Evolutionary conservation across 37 sponge, comb jelly and placozoan genomes (phyloP).

Genomic region (Chondrilla cf. caribensis): DNA sequence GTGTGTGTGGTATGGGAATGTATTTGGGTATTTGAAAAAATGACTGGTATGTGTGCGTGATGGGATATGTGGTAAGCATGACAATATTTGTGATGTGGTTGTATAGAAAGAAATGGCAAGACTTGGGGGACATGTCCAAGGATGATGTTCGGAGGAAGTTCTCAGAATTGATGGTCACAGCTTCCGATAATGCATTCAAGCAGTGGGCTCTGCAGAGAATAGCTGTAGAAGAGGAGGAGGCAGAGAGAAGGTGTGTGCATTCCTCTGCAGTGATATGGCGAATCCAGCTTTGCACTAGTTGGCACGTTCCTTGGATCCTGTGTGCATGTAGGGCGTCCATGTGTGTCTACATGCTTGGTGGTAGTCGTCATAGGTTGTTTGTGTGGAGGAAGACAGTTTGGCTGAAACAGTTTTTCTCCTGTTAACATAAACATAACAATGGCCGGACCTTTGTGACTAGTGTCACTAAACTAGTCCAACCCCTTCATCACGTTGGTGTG

Average conservation of each 20-base stretch:
- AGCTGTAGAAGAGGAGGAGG: not conserved
- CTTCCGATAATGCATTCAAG: not conserved
- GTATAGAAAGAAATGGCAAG: constrained; percentile 82
- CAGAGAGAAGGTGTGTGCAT: constrained; percentile 9
- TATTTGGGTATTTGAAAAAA: not conserved
- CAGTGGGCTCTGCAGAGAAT: not conserved
- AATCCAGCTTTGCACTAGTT: no score
- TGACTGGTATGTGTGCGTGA: not conserved
- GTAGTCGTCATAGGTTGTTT: no score
- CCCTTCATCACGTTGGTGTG: no score
- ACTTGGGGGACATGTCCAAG: constrained; percentile 57
- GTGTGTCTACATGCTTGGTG: no score
- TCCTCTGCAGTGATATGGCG: no score
- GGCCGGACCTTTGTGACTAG: no score
- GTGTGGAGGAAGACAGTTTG: no score
- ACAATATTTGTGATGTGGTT: not conserved
- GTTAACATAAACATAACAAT: no score
- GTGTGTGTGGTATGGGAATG: not conserved
- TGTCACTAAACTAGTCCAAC: no score
- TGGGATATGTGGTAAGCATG: not conserved
- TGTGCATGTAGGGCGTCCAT: no score
- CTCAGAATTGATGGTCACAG: constrained; percentile 52
- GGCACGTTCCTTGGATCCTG: not conserved
- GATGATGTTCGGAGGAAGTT: constrained; percentile 65
- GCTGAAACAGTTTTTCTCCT: no score